These are phyloP conservation scores for Acrocephalus arundinaceus DNA, from an alignment of 2,113 vertebrate species.

Conservation along the genomic window DNA sequence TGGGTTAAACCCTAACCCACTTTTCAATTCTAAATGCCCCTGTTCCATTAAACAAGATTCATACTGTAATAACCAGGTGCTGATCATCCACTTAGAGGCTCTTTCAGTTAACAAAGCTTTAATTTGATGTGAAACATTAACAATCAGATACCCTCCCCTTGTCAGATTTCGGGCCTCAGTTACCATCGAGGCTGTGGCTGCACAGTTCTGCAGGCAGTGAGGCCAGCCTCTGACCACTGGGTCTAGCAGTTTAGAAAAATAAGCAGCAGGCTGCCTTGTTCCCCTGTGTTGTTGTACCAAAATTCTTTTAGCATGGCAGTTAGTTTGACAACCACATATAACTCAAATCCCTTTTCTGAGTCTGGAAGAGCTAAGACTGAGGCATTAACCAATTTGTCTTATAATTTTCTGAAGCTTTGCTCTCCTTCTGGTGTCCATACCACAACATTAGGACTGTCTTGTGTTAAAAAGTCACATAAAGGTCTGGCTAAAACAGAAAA, in stretches of 20 bases:
- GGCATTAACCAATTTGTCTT: neutral
- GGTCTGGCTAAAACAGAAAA: neutral
- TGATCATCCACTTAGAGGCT: neutral
- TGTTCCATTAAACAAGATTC: neutral
- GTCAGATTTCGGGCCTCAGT: neutral
- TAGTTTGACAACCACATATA: neutral
- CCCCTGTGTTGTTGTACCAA: neutral
- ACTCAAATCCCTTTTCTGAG: neutral
- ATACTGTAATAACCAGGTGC: neutral
- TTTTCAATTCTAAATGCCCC: neutral
- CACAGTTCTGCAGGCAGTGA: neutral
- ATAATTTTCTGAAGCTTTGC: neutral
- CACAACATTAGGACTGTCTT: neutral
- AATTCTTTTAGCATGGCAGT: neutral
- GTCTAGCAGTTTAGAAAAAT: neutral
- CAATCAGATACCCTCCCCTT: neutral
- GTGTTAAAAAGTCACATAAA: neutral
- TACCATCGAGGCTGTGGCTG: neutral
- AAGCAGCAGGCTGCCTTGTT: neutral
- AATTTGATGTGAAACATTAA: neutral
- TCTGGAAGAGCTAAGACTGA: neutral
- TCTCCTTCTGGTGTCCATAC: neutral
- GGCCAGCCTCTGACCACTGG: neutral
- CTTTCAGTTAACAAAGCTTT: neutral
- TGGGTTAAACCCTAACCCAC: neutral